Percentiles rank a stretch among this genome's conserved stretches.
Conservation (phyloP, 1,140 invertebrate species). For the Aphidius ervi region DNA sequence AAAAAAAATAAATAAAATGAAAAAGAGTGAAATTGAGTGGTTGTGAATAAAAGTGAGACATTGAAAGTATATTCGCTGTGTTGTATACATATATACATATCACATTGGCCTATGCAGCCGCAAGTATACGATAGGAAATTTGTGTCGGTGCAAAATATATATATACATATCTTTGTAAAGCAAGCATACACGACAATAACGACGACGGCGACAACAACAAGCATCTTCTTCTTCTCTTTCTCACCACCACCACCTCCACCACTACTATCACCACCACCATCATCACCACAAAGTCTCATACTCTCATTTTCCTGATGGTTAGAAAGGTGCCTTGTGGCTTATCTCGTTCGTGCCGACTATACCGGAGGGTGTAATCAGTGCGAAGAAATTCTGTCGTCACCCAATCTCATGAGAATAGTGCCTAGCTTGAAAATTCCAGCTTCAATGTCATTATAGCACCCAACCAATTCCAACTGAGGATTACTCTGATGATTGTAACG, state of each 20-base stretch:
- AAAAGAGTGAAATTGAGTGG: no score
- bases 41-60: no score
- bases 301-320: constrained; percentile 4
- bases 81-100: no score
- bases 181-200: no score
- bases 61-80: no score
- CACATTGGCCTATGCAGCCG: no score
- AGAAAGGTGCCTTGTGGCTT: constrained; percentile 21
- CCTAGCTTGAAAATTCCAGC: constrained; percentile 15
- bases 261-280: not conserved
- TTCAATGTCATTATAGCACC: constrained; percentile 22
- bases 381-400: constrained; percentile 20
- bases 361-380: constrained; percentile 24
- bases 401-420: constrained; percentile 14
- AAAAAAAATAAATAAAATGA: not conserved
- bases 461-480: constrained; percentile 15
- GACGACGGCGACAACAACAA: not conserved
- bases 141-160: no score
- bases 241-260: not conserved
- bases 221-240: not conserved
- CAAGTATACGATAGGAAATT: no score
- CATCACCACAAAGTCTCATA: constrained; percentile 5
- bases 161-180: no score
- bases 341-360: constrained; percentile 27
- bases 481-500: not conserved